Evolutionary conservation across 2,797 vertebrate species (phyloP).

Genomic region (Bovichtus variegatus): DNA sequence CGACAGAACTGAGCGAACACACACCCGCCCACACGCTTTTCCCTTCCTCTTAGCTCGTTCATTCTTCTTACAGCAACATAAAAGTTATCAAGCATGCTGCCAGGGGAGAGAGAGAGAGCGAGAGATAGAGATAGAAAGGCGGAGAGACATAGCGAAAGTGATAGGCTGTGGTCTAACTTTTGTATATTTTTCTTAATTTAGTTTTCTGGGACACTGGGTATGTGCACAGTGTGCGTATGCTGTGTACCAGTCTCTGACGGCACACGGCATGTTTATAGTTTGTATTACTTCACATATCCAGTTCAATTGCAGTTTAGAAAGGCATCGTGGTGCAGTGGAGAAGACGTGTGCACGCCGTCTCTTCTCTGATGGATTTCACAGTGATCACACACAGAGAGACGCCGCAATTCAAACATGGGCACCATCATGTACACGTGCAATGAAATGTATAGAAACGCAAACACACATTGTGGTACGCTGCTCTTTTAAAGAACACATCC

Average conservation of each 20-base stretch:
- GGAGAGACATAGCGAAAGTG: too few relatives aligned
- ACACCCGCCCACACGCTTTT: background rate
- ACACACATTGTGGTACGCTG: too few relatives aligned
- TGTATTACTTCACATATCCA: conserved; percentile 24
- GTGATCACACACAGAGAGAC: background rate
- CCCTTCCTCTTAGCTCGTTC: conserved; percentile 58
- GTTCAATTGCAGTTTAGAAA: conserved; percentile 30
- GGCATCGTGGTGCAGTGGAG: background rate
- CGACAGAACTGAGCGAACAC: conserved; percentile 19
- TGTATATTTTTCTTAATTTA: conserved; percentile 62
- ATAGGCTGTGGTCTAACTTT: conserved; percentile 39
- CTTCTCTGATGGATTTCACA: background rate
- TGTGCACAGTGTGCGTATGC: conserved; percentile 28
- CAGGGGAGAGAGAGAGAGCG: conserved; percentile 23
- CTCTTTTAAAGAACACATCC: too few relatives aligned
- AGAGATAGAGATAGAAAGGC: background rate
- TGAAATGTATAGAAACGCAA: background rate
- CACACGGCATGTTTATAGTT: background rate
- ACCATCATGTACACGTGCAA: background rate
- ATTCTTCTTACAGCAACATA: conserved; percentile 70
- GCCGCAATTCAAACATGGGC: background rate
- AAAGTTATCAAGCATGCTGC: conserved; percentile 64
- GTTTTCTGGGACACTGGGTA: conserved; percentile 47
- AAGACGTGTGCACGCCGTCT: conserved; percentile 1
- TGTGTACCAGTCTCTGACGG: background rate